These are phyloP conservation scores for Oxyteleia sp. DNA, from an alignment of 2,888 invertebrate genomes.

Conservation along the genomic window DNA sequence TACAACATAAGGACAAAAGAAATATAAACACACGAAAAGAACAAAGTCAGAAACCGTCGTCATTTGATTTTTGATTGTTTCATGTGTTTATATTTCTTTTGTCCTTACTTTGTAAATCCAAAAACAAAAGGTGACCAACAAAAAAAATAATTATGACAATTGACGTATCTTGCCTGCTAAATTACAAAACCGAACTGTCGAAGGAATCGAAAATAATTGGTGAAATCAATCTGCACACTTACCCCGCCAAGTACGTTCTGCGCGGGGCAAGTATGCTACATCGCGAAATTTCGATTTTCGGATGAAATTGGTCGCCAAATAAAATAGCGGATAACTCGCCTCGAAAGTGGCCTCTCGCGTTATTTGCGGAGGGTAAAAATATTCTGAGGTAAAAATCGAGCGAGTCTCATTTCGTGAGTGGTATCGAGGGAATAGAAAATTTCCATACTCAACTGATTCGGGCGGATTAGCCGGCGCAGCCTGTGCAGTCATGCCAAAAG, in stretches of 20 bases:
- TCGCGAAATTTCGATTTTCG: not conserved
- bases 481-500: slow-evolving; percentile 70
- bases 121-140: too few relatives aligned
- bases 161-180: too few relatives aligned
- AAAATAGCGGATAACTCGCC: slow-evolving; percentile 27
- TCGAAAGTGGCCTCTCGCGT: slow-evolving; percentile 19
- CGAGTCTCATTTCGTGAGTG: slow-evolving; percentile 70
- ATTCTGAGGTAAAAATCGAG: slow-evolving; percentile 60
- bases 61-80: too few relatives aligned
- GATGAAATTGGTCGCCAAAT: slow-evolving; percentile 45
- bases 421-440: slow-evolving; percentile 69
- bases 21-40: too few relatives aligned
- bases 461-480: slow-evolving; percentile 71
- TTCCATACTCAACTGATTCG: slow-evolving; percentile 74
- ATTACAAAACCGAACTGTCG: too few relatives aligned
- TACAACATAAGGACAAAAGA: too few relatives aligned
- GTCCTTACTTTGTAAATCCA: too few relatives aligned
- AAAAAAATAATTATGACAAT: too few relatives aligned
- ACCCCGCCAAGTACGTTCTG: not conserved
- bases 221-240: not conserved
- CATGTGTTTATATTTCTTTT: too few relatives aligned
- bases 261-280: slow-evolving; percentile 5
- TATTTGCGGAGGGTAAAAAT: slow-evolving; percentile 40
- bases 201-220: not conserved
- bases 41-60: too few relatives aligned